phyloP scores from a whole-genome alignment of 2,888 invertebrate species.

The Macrosiphum euphorbiae region DNA sequence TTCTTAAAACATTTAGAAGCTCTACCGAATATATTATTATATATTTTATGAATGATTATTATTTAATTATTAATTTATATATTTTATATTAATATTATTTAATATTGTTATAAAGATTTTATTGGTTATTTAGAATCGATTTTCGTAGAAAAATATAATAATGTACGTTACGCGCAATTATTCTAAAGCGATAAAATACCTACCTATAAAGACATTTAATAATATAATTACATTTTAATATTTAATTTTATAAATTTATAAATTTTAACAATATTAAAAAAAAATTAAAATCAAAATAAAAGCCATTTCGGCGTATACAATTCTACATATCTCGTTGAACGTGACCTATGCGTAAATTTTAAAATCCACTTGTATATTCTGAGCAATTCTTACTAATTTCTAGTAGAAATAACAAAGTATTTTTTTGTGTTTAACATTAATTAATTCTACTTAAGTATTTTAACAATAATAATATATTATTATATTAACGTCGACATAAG shows the following conservation, averaged over 20 bases:
- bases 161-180: slow-evolving; percentile 58
- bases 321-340: slow-evolving; percentile 57
- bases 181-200: slow-evolving; percentile 62
- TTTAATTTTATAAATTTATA: slow-evolving; percentile 60
- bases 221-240: slow-evolving; percentile 54
- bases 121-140: slow-evolving; percentile 61
- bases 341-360: slow-evolving; percentile 51
- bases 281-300: slow-evolving; percentile 54
- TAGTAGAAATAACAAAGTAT: slow-evolving; percentile 60
- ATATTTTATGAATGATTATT: slow-evolving; percentile 38
- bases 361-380: slow-evolving; percentile 54
- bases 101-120: slow-evolving; percentile 33
- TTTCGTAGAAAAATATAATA: slow-evolving; percentile 64
- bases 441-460: slow-evolving; percentile 53
- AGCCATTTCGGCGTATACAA: slow-evolving; percentile 49
- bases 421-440: slow-evolving; percentile 54
- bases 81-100: slow-evolving; percentile 18
- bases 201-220: slow-evolving; percentile 49
- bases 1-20: slow-evolving; percentile 56
- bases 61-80: slow-evolving; percentile 41
- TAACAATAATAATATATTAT: slow-evolving; percentile 54
- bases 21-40: slow-evolving; percentile 45
- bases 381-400: slow-evolving; percentile 63
- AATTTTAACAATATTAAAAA: slow-evolving; percentile 59
- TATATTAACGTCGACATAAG: slow-evolving; percentile 27